phyloP scores from a whole-genome alignment of 1,140 invertebrate species.

The Apis cerana region DNA sequence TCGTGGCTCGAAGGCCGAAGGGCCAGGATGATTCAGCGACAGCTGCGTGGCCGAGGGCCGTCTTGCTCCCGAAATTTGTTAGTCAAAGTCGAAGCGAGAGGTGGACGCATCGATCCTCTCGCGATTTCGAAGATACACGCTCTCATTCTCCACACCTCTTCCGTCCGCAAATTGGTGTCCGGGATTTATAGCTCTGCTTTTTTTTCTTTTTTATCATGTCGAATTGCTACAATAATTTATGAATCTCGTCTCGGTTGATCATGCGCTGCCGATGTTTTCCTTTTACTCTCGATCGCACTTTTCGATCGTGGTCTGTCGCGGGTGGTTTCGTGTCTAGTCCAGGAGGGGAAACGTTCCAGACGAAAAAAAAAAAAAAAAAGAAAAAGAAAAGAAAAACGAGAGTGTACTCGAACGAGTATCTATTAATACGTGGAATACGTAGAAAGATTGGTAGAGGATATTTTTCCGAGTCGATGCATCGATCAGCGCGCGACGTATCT shows the following conservation, averaged over 20 bases:
- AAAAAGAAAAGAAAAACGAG: not conserved
- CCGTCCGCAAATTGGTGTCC: not conserved
- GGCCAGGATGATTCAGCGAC: constrained; percentile 70
- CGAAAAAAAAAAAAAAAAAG: too few relatives aligned
- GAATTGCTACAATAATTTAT: constrained; percentile 33
- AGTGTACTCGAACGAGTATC: not conserved
- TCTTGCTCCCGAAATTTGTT: constrained; percentile 61
- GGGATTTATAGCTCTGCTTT: constrained; percentile 19
- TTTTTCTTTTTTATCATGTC: constrained; percentile 13
- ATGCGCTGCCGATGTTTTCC: constrained; percentile 12
- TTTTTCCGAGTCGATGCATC: not conserved
- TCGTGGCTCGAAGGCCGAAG: constrained; percentile 29
- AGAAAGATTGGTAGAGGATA: too few relatives aligned
- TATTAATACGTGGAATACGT: not conserved
- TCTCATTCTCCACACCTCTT: not conserved
- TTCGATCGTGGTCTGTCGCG: not conserved
- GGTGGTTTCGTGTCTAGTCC: not conserved
- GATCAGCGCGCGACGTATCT: not conserved
- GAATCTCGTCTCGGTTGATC: constrained; percentile 35
- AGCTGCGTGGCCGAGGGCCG: constrained; percentile 60
- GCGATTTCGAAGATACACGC: not conserved
- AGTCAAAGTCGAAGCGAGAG: constrained; percentile 56
- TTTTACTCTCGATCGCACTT: not conserved
- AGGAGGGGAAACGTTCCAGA: not conserved
- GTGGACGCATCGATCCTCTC: not conserved